Percentiles rank a stretch among this genome's conserved stretches.
Evolutionary conservation across 1,140 invertebrate species (phyloP).

Genomic region (Choristoneura fumiferana): DNA sequence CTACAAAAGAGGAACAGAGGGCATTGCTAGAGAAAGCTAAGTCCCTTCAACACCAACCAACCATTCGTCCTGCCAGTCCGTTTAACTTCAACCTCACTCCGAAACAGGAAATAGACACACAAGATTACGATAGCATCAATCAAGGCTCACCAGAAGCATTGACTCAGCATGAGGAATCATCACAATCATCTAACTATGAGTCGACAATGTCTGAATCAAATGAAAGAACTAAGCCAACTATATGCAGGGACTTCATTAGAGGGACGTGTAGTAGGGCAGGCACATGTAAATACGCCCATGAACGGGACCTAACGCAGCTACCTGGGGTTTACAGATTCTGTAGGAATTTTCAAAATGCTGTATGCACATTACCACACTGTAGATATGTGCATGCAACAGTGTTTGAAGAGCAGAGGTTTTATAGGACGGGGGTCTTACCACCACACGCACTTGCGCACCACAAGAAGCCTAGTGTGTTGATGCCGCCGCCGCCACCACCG

Average conservation of each 20-base stretch:
- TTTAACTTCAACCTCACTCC: not conserved
- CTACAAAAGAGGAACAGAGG: not conserved
- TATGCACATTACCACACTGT: slow-evolving; percentile 9
- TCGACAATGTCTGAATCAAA: not conserved
- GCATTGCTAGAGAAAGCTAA: slow-evolving; percentile 4
- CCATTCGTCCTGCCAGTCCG: slow-evolving; percentile 6
- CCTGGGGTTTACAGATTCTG: slow-evolving; percentile 18
- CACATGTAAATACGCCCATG: slow-evolving; percentile 21
- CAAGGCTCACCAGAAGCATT: not conserved
- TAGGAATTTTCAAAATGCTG: slow-evolving; percentile 18
- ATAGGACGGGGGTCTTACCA: slow-evolving; percentile 11
- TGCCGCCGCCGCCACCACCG: slow-evolving; percentile 6
- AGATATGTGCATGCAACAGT: slow-evolving; percentile 19
- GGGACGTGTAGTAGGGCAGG: slow-evolving; percentile 11
- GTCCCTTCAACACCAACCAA: not conserved
- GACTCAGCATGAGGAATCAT: not conserved
- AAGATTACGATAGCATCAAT: slow-evolving; percentile 7
- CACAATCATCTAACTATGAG: not conserved
- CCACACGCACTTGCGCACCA: slow-evolving; percentile 7
- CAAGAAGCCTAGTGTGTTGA: not conserved
- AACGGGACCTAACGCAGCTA: slow-evolving; percentile 7
- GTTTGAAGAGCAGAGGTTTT: slow-evolving; percentile 20
- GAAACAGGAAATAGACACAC: slow-evolving; percentile 3
- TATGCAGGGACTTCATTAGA: slow-evolving; percentile 20
- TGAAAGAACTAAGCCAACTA: slow-evolving; percentile 4